Evolutionary conservation across 2,113 vertebrate species (phyloP).

Genomic region (Atrichornis clamosus): DNA sequence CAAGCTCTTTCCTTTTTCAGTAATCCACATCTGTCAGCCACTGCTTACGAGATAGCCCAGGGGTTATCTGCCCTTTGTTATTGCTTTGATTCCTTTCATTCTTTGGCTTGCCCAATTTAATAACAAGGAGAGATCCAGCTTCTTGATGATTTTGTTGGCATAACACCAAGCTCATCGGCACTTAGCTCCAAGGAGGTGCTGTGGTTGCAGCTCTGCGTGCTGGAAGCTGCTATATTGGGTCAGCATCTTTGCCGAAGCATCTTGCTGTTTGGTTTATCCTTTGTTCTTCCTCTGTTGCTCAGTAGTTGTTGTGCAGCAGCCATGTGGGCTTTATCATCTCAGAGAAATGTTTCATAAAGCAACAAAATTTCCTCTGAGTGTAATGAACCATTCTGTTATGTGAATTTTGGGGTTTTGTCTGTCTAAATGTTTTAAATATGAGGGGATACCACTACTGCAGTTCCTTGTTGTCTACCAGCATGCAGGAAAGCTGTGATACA

Average conservation of each 20-base stretch:
- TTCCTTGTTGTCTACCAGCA: conserved; percentile 28
- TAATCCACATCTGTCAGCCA: conserved; percentile 67
- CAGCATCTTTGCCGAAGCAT: conserved; percentile 31
- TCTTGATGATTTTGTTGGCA: conserved; percentile 59
- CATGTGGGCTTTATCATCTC: conserved; percentile 17
- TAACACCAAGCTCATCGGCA: conserved; percentile 34
- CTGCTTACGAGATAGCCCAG: conserved; percentile 53
- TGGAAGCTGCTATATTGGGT: conserved; percentile 10
- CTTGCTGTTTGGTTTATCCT: conserved; percentile 30
- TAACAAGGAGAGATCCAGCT: conserved; percentile 52
- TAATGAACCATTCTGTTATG: conserved; percentile 41
- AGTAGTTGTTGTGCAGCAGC: conserved; percentile 34
- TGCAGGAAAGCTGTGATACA: conserved; percentile 36
- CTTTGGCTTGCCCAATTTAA: conserved; percentile 62
- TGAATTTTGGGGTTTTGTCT: conserved; percentile 28
- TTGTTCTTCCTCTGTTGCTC: conserved; percentile 45
- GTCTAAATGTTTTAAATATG: conserved; percentile 49
- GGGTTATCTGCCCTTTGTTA: conserved; percentile 64
- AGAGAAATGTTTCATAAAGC: conserved; percentile 24
- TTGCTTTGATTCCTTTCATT: conserved; percentile 63
- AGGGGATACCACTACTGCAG: conserved; percentile 14
- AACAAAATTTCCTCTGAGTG: conserved; percentile 44
- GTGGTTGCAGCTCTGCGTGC: background rate
- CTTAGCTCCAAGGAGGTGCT: background rate
- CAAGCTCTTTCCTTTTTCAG: conserved; percentile 63